phyloP scores from a whole-genome alignment of 2,888 invertebrate species.

The Tinea pellionella region DNA sequence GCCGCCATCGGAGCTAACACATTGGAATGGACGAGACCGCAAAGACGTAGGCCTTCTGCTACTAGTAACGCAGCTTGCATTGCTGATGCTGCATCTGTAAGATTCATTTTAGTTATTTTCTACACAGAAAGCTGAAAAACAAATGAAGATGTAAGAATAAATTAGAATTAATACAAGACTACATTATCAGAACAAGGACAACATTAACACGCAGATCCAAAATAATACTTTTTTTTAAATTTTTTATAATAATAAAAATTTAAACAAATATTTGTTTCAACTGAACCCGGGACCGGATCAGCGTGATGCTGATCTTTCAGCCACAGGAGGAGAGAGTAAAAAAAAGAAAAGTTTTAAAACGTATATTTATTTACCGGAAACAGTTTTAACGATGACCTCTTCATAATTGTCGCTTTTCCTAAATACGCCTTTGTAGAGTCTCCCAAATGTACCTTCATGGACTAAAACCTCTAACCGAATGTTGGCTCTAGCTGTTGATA shows the following conservation, averaged over 20 bases:
- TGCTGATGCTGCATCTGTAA: constrained; percentile 75
- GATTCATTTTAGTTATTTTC: not conserved
- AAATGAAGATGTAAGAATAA: too few species aligned
- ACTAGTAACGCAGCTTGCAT: constrained; percentile 78
- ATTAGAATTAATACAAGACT: too few species aligned
- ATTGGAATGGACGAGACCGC: constrained; percentile 77
- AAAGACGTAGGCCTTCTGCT: constrained; percentile 80
- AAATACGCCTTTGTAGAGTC: constrained; percentile 82
- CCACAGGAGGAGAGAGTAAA: too few species aligned
- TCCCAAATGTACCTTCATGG: constrained; percentile 90
- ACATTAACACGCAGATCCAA: too few species aligned
- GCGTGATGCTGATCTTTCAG: too few species aligned
- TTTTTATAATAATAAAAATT: too few species aligned
- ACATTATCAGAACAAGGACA: too few species aligned
- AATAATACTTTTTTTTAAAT: too few species aligned
- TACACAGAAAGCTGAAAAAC: too few species aligned
- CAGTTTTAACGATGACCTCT: constrained; percentile 88
- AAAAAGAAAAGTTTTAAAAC: too few species aligned
- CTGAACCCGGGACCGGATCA: too few species aligned
- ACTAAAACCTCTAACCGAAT: constrained; percentile 70
- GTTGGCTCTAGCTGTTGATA: constrained; percentile 71
- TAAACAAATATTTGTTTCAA: too few species aligned
- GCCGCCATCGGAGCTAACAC: constrained; percentile 78
- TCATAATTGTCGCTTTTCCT: constrained; percentile 73
- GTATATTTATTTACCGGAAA: constrained; percentile 72